Evolutionary conservation across 1,140 invertebrate species (phyloP).

Genomic region (Littorina saxatilis): DNA sequence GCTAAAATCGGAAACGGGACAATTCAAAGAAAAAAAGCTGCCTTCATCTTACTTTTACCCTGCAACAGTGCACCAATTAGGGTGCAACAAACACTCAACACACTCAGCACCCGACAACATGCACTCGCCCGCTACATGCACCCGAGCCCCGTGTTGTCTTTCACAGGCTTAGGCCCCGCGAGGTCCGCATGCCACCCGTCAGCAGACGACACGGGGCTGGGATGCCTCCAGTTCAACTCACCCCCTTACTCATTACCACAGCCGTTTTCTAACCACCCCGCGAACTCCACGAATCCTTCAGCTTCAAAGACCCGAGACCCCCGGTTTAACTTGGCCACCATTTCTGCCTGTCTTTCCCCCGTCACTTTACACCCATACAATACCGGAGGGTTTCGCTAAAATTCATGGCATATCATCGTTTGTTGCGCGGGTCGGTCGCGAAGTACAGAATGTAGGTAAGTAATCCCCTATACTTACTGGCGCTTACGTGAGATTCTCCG

Average conservation of each 20-base stretch:
- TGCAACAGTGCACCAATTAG: no score
- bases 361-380: slow-evolving; percentile 11
- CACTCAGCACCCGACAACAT: no score
- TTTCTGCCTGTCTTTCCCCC: background rate
- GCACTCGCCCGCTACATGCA: no score
- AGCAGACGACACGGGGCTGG: background rate
- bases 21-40: no score
- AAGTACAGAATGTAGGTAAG: slow-evolving; percentile 28
- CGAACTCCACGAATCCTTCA: background rate
- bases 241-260: background rate
- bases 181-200: background rate
- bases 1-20: no score
- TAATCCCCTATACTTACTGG: slow-evolving; percentile 1
- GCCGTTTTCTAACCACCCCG: background rate
- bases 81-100: no score
- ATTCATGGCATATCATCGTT: slow-evolving; percentile 8
- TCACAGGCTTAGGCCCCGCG: background rate
- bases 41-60: no score
- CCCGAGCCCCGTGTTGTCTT: slow-evolving; percentile 8
- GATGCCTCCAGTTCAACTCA: background rate
- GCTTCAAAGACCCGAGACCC: background rate
- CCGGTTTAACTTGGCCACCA: background rate
- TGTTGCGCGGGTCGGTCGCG: background rate
- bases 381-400: background rate
- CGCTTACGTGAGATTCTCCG: no score